Conservation (phyloP, 2,888 invertebrate species). For the Cataglyphis altisquamis region DNA sequence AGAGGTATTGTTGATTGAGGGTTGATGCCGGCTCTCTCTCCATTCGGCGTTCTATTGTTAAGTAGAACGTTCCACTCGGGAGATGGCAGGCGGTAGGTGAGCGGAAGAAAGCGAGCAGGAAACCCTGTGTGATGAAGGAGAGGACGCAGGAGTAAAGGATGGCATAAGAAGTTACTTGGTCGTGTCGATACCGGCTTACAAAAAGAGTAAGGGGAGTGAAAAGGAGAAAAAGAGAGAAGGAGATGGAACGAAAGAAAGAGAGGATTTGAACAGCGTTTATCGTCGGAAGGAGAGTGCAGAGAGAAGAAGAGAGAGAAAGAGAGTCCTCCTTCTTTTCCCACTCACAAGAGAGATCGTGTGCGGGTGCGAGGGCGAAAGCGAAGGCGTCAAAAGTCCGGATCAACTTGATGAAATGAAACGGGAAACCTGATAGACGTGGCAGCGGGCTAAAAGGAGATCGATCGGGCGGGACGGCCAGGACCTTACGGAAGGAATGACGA, state of each 20-base stretch:
- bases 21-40: constrained; percentile 71
- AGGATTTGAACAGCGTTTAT: constrained; percentile 7
- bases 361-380: constrained; percentile 42
- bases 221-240: constrained; percentile 16
- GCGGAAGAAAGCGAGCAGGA: constrained; percentile 50
- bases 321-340: constrained; percentile 15
- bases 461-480: constrained; percentile 59
- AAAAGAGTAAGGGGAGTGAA: constrained; percentile 36
- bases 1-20: constrained; percentile 77
- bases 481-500: constrained; percentile 59
- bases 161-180: constrained; percentile 59
- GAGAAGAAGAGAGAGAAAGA: background rate
- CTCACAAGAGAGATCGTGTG: constrained; percentile 35
- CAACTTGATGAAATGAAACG: constrained; percentile 77
- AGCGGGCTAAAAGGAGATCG: constrained; percentile 70
- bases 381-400: constrained; percentile 72
- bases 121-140: constrained; percentile 48
- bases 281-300: constrained; percentile 33
- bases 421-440: constrained; percentile 71
- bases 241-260: constrained; percentile 38
- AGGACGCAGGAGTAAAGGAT: constrained; percentile 42
- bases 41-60: constrained; percentile 73
- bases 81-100: constrained; percentile 58
- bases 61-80: constrained; percentile 66
- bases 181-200: constrained; percentile 47